phyloP scores from a whole-genome alignment of 2,113 vertebrate genomes.

The Ciconia stormi region DNA sequence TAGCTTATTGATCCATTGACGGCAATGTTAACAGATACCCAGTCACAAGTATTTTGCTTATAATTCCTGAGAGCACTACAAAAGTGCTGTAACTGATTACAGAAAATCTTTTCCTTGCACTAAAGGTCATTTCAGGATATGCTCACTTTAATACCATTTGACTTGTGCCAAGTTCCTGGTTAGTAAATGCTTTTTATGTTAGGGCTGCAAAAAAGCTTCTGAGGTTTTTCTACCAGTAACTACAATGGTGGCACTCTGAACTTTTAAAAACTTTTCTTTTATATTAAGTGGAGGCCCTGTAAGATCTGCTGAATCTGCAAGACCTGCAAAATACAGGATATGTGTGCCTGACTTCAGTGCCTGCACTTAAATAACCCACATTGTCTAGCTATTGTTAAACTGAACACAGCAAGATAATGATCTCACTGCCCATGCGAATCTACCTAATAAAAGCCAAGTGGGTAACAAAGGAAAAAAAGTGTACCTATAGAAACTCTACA shows the following conservation, averaged over 20 bases:
- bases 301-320: slow-evolving; percentile 74
- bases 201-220: slow-evolving; percentile 36
- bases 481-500: background rate
- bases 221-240: background rate
- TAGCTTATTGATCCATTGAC: background rate
- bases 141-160: slow-evolving; percentile 36
- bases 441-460: background rate
- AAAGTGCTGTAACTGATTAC: slow-evolving; percentile 46
- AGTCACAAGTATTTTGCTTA: background rate
- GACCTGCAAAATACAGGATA: slow-evolving; percentile 74
- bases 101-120: slow-evolving; percentile 39
- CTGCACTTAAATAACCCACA: slow-evolving; percentile 81
- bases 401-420: slow-evolving; percentile 47
- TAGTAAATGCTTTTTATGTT: slow-evolving; percentile 61
- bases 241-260: slow-evolving; percentile 56
- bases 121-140: slow-evolving; percentile 74
- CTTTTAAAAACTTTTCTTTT: slow-evolving; percentile 40
- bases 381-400: slow-evolving; percentile 71
- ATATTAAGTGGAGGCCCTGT: slow-evolving; percentile 70
- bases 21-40: background rate
- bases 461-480: slow-evolving; percentile 14
- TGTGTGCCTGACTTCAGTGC: slow-evolving; percentile 76
- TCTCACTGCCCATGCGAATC: slow-evolving; percentile 33
- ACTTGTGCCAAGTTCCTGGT: slow-evolving; percentile 68
- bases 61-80: background rate